phyloP scores from a whole-genome alignment of 2,113 vertebrate genomes.

The Poeciliopsis turrubarensis region DNA sequence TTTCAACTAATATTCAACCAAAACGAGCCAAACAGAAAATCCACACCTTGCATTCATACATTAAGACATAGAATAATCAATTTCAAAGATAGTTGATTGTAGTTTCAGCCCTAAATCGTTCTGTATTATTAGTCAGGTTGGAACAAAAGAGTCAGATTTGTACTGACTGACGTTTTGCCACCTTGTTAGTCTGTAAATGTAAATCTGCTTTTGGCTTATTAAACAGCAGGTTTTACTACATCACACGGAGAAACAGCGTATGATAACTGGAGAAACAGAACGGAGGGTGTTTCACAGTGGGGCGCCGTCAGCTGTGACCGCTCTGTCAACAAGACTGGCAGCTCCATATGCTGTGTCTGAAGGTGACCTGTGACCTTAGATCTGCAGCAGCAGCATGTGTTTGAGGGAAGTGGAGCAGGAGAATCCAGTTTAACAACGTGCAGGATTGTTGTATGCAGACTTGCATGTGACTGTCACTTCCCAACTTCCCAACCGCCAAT shows the following conservation, averaged over 20 bases:
- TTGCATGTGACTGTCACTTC: neutral
- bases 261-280: neutral
- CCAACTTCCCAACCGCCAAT: neutral
- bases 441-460: neutral
- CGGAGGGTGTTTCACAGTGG: neutral
- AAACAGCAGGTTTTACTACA: neutral
- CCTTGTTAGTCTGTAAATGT: neutral
- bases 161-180: neutral
- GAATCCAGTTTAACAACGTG: conserved; percentile 15
- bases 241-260: neutral
- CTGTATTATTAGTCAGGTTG: no score
- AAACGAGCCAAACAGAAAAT: no score
- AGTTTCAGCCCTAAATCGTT: no score
- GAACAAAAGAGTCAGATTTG: neutral
- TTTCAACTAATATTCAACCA: no score
- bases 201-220: neutral
- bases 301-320: conserved; percentile 45
- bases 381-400: conserved; percentile 34
- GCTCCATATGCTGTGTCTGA: conserved; percentile 51
- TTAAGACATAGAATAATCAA: no score
- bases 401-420: conserved; percentile 13
- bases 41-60: no score
- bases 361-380: conserved; percentile 59
- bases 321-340: conserved; percentile 55
- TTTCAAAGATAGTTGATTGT: no score